Evolutionary conservation across 2,113 vertebrate species (phyloP).

Genomic region (Hypomesus transpacificus): DNA sequence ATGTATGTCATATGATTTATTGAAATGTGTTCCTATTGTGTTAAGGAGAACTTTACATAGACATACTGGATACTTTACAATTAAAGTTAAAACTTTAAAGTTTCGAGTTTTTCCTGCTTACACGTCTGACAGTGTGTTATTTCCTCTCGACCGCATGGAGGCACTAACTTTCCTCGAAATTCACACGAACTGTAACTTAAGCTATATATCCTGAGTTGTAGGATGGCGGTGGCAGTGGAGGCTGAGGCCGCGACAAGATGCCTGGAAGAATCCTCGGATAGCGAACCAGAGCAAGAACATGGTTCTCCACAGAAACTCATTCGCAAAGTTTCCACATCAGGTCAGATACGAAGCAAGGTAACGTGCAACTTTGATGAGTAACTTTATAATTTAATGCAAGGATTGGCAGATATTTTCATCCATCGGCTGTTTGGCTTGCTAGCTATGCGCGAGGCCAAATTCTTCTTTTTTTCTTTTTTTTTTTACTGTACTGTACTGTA

Average conservation of each 20-base stretch:
- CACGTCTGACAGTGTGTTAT: background rate
- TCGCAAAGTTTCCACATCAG: slow-evolving; percentile 93
- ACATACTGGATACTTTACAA: too few relatives aligned
- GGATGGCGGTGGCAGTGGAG: slow-evolving; percentile 73
- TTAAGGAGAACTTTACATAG: too few relatives aligned
- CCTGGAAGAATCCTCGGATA: slow-evolving; percentile 89
- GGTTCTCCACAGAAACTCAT: slow-evolving; percentile 92
- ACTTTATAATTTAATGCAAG: background rate
- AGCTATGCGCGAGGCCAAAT: too few relatives aligned
- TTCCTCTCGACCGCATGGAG: slow-evolving; percentile 26
- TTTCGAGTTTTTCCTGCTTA: too few relatives aligned
- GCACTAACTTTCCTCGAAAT: slow-evolving; percentile 20
- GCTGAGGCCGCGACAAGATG: slow-evolving; percentile 70
- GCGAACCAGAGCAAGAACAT: slow-evolving; percentile 90
- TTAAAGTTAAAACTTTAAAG: too few relatives aligned
- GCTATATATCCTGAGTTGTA: slow-evolving; percentile 40
- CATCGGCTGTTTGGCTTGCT: too few relatives aligned
- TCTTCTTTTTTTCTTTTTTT: too few relatives aligned
- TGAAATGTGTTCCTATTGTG: too few relatives aligned
- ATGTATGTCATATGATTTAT: too few relatives aligned
- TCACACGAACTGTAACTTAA: background rate
- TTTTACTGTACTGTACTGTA: background rate
- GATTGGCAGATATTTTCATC: background rate
- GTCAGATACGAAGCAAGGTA: slow-evolving; percentile 96
- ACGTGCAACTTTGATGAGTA: background rate